These are phyloP conservation scores for Globodera ellingtonae DNA, from an alignment of 1,140 invertebrate genomes.

Conservation along the genomic window DNA sequence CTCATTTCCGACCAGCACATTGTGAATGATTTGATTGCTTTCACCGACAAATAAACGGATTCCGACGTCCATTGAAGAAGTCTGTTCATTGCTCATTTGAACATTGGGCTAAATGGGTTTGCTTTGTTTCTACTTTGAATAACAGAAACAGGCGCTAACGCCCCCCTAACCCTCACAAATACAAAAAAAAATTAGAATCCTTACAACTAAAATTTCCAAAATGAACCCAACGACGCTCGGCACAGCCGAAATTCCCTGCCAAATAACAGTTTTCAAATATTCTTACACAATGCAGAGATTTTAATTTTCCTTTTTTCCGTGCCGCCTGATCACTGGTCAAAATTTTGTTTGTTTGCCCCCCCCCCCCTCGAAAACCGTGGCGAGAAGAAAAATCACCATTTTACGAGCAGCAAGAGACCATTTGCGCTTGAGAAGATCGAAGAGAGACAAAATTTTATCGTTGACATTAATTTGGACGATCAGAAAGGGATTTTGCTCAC, in stretches of 20 bases:
- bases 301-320: no score
- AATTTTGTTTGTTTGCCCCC: no score
- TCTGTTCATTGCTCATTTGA: neutral
- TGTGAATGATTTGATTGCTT: constrained; percentile 19
- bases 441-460: constrained; percentile 42
- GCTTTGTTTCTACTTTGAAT: no score
- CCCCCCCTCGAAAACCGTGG: neutral
- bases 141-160: no score
- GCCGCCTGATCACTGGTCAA: no score
- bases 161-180: no score
- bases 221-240: no score
- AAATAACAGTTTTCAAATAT: no score
- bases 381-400: neutral
- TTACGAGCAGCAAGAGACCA: constrained; percentile 16
- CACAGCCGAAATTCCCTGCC: no score
- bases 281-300: no score
- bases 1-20: constrained; percentile 23
- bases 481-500: constrained; percentile 54
- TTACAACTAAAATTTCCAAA: no score
- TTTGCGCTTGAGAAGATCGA: constrained; percentile 45
- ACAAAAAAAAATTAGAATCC: no score
- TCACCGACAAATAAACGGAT: constrained; percentile 11
- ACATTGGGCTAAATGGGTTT: neutral
- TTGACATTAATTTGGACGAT: constrained; percentile 43
- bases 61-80: constrained; percentile 6